Conservation (phyloP, 1,140 invertebrate genomes). For the Anagrus nilaparvatae region DNA sequence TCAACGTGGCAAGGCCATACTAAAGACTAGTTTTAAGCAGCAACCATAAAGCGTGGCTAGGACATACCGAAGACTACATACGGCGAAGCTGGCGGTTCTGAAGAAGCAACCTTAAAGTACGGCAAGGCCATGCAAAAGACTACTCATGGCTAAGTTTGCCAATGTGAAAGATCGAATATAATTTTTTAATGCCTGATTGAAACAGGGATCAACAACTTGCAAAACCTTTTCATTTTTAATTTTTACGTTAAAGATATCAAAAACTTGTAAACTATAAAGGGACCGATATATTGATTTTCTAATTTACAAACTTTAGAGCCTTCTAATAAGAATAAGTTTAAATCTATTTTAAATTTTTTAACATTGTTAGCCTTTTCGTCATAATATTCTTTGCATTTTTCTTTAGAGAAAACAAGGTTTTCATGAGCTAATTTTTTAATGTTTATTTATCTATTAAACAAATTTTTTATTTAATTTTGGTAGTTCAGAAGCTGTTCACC, state of each 20-base stretch:
- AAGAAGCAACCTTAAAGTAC: too few relatives aligned
- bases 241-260: not conserved
- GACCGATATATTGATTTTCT: not conserved
- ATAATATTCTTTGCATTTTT: constrained; percentile 5
- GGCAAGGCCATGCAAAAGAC: too few relatives aligned
- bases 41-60: too few relatives aligned
- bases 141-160: too few relatives aligned
- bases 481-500: not conserved
- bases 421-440: not conserved
- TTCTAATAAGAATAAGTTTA: not conserved
- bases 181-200: too few relatives aligned
- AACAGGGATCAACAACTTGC: not conserved
- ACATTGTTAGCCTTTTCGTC: not conserved
- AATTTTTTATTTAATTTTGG: not conserved
- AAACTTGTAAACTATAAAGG: not conserved
- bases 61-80: too few relatives aligned
- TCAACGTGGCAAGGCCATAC: too few relatives aligned
- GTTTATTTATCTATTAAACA: not conserved
- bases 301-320: not conserved
- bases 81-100: too few relatives aligned
- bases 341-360: not conserved
- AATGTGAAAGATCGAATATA: too few relatives aligned
- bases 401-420: not conserved
- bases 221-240: not conserved
- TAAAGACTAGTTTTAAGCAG: too few relatives aligned